These are phyloP conservation scores for Hypotaenidia philippensis DNA, from an alignment of 2,797 vertebrate genomes.

Conservation along the genomic window DNA sequence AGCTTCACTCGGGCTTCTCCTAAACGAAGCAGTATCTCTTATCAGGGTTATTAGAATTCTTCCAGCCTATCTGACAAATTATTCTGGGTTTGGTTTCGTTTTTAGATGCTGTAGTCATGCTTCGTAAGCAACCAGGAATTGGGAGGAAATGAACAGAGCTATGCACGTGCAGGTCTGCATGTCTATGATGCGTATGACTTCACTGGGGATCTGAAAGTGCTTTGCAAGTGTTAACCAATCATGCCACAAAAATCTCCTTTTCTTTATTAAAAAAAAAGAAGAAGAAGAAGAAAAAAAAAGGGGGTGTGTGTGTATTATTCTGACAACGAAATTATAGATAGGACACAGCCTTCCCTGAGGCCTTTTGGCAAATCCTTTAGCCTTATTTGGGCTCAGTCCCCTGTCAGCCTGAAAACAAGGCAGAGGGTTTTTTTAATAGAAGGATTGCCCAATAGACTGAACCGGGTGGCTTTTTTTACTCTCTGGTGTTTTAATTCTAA, in stretches of 20 bases:
- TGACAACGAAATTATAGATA: constrained; percentile 15
- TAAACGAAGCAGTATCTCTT: not conserved
- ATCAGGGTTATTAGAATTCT: not conserved
- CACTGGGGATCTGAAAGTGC: not conserved
- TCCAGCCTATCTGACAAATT: not conserved
- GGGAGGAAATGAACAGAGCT: not conserved
- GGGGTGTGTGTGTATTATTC: not conserved
- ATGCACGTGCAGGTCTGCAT: accelerated
- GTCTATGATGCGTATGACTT: not conserved
- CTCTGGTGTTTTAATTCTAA: not conserved
- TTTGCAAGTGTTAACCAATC: not conserved
- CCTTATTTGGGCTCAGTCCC: not conserved
- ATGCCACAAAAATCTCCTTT: not conserved
- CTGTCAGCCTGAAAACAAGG: not conserved
- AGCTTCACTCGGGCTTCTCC: not conserved
- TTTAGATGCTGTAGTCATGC: not conserved
- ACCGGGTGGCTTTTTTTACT: too few species aligned
- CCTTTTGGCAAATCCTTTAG: constrained; percentile 2
- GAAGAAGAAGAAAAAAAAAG: not conserved
- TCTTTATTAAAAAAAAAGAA: not conserved
- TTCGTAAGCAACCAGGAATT: not conserved
- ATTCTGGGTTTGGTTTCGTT: not conserved
- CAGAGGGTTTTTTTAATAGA: not conserved
- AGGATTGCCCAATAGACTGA: not conserved
- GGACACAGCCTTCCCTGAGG: not conserved